Percentiles rank a stretch among this genome's conserved stretches.
These are phyloP conservation scores for Camponotus vicinus DNA, from an alignment of 1,140 invertebrate genomes.

Conservation along the genomic window DNA sequence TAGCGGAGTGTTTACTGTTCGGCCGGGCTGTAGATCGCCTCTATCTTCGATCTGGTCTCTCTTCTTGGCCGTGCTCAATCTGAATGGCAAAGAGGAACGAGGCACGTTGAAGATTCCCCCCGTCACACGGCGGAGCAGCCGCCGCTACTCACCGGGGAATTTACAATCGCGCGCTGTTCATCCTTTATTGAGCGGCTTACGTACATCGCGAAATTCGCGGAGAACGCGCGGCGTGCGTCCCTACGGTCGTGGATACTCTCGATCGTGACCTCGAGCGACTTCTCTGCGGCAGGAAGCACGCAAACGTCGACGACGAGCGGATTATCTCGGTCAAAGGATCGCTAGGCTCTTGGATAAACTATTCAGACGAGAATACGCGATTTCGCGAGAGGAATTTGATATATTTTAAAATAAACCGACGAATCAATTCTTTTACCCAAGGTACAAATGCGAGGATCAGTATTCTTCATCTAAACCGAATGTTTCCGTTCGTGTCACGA, in stretches of 20 bases:
- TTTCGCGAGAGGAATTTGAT: neutral
- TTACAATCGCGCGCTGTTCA: constrained; percentile 77
- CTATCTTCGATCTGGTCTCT: constrained; percentile 82
- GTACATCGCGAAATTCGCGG: constrained; percentile 74
- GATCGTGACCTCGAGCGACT: constrained; percentile 52
- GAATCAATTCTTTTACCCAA: neutral
- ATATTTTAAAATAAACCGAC: neutral
- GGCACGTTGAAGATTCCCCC: constrained; percentile 63
- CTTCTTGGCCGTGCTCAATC: constrained; percentile 60
- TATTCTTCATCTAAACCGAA: neutral
- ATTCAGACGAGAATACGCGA: neutral
- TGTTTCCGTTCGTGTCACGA: neutral
- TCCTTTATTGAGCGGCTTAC: constrained; percentile 78
- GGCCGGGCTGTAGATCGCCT: constrained; percentile 79
- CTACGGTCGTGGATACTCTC: constrained; percentile 4
- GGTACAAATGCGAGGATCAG: neutral
- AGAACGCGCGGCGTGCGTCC: constrained; percentile 55
- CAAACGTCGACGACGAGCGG: neutral
- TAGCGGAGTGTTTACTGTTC: constrained; percentile 80
- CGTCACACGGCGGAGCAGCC: constrained; percentile 71
- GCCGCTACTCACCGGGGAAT: constrained; percentile 76
- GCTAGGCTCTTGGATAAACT: neutral
- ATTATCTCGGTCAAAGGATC: constrained; percentile 31
- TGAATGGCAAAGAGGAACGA: constrained; percentile 73
- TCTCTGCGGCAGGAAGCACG: neutral